Evolutionary conservation across 2,888 invertebrate genomes (phyloP).

Genomic region (Melolontha melolontha): DNA sequence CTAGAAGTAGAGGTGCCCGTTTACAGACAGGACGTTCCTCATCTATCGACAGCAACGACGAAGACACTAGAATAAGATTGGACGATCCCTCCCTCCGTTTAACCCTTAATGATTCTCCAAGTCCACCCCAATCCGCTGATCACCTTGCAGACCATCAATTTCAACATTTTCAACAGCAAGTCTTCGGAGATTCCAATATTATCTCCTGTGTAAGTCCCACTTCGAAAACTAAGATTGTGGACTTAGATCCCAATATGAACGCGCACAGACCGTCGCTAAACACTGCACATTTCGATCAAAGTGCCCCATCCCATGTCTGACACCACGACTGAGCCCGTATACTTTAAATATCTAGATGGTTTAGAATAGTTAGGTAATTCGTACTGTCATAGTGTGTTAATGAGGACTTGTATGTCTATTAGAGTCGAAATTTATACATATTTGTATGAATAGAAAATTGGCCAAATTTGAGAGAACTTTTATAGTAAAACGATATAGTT

Average conservation of each 20-base stretch:
- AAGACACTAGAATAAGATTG: slow-evolving; percentile 59
- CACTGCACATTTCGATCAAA: slow-evolving; percentile 48
- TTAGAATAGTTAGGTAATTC: slow-evolving; percentile 39
- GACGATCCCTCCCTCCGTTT: slow-evolving; percentile 64
- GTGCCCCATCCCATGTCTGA: slow-evolving; percentile 51
- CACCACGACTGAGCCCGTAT: slow-evolving; percentile 47
- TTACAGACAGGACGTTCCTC: slow-evolving; percentile 59
- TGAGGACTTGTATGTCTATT: not conserved
- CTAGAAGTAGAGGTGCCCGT: slow-evolving; percentile 69
- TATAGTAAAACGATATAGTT: not conserved
- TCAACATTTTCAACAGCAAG: slow-evolving; percentile 26
- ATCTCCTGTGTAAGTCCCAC: slow-evolving; percentile 46
- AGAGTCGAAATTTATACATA: not conserved
- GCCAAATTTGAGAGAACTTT: not conserved
- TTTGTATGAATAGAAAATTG: slow-evolving; percentile 2
- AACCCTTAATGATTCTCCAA: slow-evolving; percentile 55
- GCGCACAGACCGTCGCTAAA: slow-evolving; percentile 49
- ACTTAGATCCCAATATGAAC: slow-evolving; percentile 59
- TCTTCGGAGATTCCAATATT: slow-evolving; percentile 19
- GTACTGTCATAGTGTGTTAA: slow-evolving; percentile 31
- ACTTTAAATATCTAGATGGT: slow-evolving; percentile 21
- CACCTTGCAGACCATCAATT: slow-evolving; percentile 41
- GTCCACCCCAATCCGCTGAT: slow-evolving; percentile 52
- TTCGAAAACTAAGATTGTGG: slow-evolving; percentile 49
- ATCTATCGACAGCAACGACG: slow-evolving; percentile 62